Conservation (phyloP, 2,113 vertebrate species). For the Phaethon lepturus region DNA sequence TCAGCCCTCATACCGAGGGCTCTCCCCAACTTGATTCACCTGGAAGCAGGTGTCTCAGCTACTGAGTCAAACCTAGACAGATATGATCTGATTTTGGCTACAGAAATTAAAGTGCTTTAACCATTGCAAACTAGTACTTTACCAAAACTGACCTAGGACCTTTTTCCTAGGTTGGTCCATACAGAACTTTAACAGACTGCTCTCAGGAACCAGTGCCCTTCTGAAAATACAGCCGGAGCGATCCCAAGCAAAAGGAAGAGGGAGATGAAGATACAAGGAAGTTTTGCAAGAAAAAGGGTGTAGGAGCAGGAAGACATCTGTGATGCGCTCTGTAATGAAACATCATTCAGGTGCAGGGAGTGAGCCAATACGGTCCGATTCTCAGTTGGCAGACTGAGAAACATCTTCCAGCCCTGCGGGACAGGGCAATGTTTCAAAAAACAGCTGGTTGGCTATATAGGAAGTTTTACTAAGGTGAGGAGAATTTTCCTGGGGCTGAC, state of each 20-base stretch:
- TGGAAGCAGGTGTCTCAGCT: background rate
- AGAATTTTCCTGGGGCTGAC: background rate
- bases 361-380: background rate
- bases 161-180: background rate
- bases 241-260: background rate
- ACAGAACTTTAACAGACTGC: background rate
- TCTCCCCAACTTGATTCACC: background rate
- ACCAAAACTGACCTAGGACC: background rate
- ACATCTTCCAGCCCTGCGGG: background rate
- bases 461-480: background rate
- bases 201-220: background rate
- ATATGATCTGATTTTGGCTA: background rate
- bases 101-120: background rate
- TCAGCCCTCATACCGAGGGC: background rate
- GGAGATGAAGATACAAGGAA: background rate
- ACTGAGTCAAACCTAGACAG: background rate
- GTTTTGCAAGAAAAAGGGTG: background rate
- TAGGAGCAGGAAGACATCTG: background rate
- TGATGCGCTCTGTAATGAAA: background rate
- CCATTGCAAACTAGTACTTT: background rate
- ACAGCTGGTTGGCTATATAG: background rate
- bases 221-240: background rate
- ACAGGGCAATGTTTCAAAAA: background rate
- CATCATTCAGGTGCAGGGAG: background rate
- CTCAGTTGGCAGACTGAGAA: background rate